phyloP scores from a whole-genome alignment of 2,113 vertebrate genomes.

The Chloropsis cyanopogon region DNA sequence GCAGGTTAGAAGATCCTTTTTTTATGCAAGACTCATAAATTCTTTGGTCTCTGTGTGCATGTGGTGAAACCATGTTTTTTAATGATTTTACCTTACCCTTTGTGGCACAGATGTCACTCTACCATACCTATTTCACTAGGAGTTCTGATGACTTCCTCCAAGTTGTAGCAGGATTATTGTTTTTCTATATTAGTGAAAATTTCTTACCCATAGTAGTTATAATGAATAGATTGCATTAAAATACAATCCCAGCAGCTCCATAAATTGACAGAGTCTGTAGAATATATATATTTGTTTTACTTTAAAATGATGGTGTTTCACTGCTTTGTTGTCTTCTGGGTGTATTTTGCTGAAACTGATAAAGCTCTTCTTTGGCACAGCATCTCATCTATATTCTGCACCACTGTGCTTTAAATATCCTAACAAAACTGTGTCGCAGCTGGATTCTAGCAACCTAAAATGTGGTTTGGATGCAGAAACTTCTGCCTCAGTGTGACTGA shows the following conservation, averaged over 20 bases:
- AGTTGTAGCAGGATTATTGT: background rate
- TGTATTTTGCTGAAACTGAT: background rate
- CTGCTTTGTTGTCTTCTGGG: background rate
- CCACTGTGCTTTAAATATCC: background rate
- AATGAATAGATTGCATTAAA: background rate
- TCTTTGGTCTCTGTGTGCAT: background rate
- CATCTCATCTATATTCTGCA: constrained; percentile 7
- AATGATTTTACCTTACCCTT: background rate
- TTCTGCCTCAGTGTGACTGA: background rate
- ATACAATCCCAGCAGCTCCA: background rate
- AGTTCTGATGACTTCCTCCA: background rate
- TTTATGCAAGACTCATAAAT: background rate
- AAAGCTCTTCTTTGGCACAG: background rate
- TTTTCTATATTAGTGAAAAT: background rate
- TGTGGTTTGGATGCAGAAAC: background rate
- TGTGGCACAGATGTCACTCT: background rate
- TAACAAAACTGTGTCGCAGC: background rate
- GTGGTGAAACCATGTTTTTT: background rate
- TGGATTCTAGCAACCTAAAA: constrained; percentile 11
- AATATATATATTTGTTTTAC: background rate
- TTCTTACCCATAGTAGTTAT: background rate
- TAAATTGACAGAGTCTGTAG: background rate
- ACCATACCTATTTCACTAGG: background rate
- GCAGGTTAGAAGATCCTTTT: background rate
- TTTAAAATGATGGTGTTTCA: background rate